Conservation (phyloP, 2,113 vertebrate genomes). For the Stigmatopora argus region DNA sequence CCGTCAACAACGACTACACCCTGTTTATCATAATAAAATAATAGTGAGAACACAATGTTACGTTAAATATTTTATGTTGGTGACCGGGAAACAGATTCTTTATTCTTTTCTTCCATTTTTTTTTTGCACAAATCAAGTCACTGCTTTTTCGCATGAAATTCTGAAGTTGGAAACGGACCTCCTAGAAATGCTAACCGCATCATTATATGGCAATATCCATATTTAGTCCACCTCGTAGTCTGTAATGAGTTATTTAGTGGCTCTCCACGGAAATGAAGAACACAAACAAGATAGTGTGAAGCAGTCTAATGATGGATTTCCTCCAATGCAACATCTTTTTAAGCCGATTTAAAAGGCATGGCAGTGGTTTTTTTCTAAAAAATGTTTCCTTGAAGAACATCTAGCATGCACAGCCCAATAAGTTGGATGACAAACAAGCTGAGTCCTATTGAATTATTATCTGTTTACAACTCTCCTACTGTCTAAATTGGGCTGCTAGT, state of each 20-base stretch:
- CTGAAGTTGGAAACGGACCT: background rate
- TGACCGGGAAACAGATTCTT: background rate
- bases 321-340: background rate
- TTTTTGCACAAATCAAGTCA: background rate
- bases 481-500: background rate
- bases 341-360: background rate
- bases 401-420: conserved; percentile 8
- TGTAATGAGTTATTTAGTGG: background rate
- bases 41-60: too few species aligned
- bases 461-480: conserved; percentile 26
- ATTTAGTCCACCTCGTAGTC: background rate
- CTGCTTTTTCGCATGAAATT: background rate
- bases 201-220: background rate
- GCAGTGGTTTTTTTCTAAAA: background rate
- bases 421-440: conserved; percentile 22
- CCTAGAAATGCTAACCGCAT: background rate
- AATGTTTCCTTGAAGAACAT: background rate
- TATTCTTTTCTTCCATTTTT: background rate
- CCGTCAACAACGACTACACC: too few species aligned
- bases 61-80: too few species aligned
- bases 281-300: background rate
- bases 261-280: background rate
- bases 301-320: background rate
- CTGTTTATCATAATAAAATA: too few species aligned
- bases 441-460: background rate